Evolutionary conservation across 2,888 invertebrate genomes (phyloP).

Genomic region (Orthonevra nobilis): DNA sequence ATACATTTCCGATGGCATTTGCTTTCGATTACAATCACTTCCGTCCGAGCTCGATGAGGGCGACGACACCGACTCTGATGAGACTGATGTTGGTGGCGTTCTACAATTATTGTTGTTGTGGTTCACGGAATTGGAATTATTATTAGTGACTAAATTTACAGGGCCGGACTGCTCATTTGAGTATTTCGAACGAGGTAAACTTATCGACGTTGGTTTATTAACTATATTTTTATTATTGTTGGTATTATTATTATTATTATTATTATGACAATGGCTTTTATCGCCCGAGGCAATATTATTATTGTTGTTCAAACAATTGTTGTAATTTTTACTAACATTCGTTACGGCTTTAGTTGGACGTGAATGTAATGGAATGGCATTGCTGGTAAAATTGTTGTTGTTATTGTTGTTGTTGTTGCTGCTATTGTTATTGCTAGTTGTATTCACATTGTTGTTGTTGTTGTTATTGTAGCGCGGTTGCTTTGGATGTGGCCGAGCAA

Average conservation of each 20-base stretch:
- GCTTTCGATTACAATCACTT: slow-evolving; percentile 52
- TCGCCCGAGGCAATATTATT: slow-evolving; percentile 39
- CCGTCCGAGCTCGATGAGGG: slow-evolving; percentile 29
- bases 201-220: slow-evolving; percentile 35
- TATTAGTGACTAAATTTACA: slow-evolving; percentile 74
- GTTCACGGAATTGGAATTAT: slow-evolving; percentile 59
- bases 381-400: slow-evolving; percentile 55
- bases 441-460: slow-evolving; percentile 62
- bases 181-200: slow-evolving; percentile 60
- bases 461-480: slow-evolving; percentile 72
- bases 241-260: slow-evolving; percentile 25
- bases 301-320: slow-evolving; percentile 51
- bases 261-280: slow-evolving; percentile 52
- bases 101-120: slow-evolving; percentile 38
- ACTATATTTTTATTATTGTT: slow-evolving; percentile 34
- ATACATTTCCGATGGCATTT: slow-evolving; percentile 65
- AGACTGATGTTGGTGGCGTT: slow-evolving; percentile 55
- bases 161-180: slow-evolving; percentile 73
- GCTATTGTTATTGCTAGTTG: slow-evolving; percentile 55
- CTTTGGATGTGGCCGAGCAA: slow-evolving; percentile 75
- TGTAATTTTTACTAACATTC: slow-evolving; percentile 46
- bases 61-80: slow-evolving; percentile 20
- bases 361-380: slow-evolving; percentile 72
- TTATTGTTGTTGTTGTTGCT: slow-evolving; percentile 56
- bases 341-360: slow-evolving; percentile 61